phyloP scores from a whole-genome alignment of 2,797 vertebrate species.

The Anniella stebbinsi region DNA sequence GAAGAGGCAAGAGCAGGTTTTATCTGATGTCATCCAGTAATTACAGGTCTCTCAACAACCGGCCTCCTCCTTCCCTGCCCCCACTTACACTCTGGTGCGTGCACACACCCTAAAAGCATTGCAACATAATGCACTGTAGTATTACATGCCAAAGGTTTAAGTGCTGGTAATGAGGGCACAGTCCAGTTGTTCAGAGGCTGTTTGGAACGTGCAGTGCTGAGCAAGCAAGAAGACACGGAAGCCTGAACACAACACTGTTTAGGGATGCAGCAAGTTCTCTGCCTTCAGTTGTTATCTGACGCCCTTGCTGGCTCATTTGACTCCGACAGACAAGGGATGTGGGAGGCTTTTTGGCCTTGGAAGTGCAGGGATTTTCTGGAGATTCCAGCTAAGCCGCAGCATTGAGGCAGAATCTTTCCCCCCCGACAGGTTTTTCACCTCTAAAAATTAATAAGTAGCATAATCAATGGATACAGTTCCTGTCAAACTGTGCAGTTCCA shows the following conservation, averaged over 20 bases:
- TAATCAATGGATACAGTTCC: not conserved
- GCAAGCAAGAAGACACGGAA: slow-evolving; percentile 14
- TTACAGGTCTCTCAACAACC: slow-evolving; percentile 16
- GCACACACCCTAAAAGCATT: slow-evolving; percentile 36
- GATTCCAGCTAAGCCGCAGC: not conserved
- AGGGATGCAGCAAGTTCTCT: not conserved
- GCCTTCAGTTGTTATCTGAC: not conserved
- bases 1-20: slow-evolving; percentile 8
- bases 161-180: slow-evolving; percentile 35
- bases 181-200: slow-evolving; percentile 10
- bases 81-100: not conserved
- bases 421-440: not conserved
- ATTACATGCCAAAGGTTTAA: slow-evolving; percentile 36
- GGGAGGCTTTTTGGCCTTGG: not conserved
- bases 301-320: not conserved
- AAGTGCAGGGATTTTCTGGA: not conserved
- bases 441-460: not conserved
- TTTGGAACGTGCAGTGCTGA: slow-evolving; percentile 16
- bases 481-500: not conserved
- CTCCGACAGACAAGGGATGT: not conserved
- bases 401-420: not conserved
- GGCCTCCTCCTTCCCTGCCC: not conserved
- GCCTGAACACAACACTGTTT: not conserved
- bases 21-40: slow-evolving; percentile 36
- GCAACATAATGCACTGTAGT: slow-evolving; percentile 28